phyloP scores from a whole-genome alignment of 2,113 vertebrate genomes.

The Hypocryptadius cinnamomeus region DNA sequence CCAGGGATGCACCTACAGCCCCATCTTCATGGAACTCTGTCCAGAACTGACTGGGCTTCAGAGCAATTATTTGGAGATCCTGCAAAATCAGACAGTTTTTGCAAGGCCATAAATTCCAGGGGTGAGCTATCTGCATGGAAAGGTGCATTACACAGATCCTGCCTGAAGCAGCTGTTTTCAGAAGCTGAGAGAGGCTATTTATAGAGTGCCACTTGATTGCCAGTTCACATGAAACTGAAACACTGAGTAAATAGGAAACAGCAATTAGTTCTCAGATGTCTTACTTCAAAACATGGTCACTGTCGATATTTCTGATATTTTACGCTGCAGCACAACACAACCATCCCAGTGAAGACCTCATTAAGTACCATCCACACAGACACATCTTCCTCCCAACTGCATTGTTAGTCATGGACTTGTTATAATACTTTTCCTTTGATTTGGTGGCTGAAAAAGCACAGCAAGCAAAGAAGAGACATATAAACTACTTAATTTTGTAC shows the following conservation, averaged over 20 bases:
- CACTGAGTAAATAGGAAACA: not conserved
- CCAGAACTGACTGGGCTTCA: not conserved
- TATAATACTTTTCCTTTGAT: not conserved
- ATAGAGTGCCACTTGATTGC: constrained; percentile 18
- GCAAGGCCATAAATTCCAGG: not conserved
- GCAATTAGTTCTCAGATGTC: not conserved
- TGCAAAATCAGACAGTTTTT: not conserved
- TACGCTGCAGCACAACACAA: not conserved
- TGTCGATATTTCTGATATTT: not conserved
- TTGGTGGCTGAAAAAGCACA: not conserved
- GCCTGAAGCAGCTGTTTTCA: constrained; percentile 17
- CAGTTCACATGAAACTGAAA: constrained; percentile 1
- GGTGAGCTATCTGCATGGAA: not conserved
- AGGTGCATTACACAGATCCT: not conserved
- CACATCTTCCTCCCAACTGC: not conserved
- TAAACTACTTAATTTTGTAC: not conserved
- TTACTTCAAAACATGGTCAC: not conserved
- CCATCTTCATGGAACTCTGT: not conserved
- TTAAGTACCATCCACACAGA: not conserved
- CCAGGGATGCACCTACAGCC: rapidly evolving
- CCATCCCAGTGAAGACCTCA: not conserved
- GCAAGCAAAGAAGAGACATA: rapidly evolving
- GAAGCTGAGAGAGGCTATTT: constrained; percentile 21
- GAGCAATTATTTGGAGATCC: not conserved
- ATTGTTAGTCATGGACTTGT: not conserved